Evolutionary conservation across 2,113 vertebrate species (phyloP).

Genomic region (Cygnus buccinator): DNA sequence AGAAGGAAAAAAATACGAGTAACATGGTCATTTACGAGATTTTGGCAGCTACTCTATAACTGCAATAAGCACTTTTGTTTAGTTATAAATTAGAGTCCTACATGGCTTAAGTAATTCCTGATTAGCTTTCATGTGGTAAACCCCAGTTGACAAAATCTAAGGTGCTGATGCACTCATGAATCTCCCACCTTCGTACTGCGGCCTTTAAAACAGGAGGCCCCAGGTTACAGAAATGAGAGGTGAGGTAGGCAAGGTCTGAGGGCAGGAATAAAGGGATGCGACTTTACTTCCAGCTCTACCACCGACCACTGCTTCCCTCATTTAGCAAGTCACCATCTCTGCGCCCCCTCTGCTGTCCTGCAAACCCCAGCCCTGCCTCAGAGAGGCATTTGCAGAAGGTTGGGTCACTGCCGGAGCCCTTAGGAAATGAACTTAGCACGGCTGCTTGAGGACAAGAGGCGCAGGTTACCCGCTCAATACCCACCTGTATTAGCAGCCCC

Average conservation of each 20-base stretch:
- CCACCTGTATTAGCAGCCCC: not conserved
- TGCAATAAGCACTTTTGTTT: not conserved
- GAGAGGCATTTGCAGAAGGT: not conserved
- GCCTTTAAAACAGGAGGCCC: not conserved
- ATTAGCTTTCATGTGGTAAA: not conserved
- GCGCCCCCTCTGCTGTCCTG: not conserved
- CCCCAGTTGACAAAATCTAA: not conserved
- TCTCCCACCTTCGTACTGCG: fast-evolving
- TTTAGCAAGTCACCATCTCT: fast-evolving
- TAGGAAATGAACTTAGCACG: not conserved
- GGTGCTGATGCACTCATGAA: not conserved
- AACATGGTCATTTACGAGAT: slow-evolving; percentile 37
- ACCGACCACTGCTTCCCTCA: fast-evolving
- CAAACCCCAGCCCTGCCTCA: not conserved
- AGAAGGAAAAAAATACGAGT: slow-evolving; percentile 55
- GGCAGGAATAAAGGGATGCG: not conserved
- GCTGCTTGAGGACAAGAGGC: not conserved
- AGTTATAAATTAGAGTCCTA: not conserved
- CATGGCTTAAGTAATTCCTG: not conserved
- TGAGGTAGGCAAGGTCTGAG: fast-evolving
- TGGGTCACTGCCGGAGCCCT: fast-evolving
- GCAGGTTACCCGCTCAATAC: fast-evolving
- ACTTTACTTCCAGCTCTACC: not conserved
- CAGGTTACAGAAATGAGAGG: not conserved
- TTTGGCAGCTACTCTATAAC: slow-evolving; percentile 37